These are phyloP conservation scores for Aphidoletes aphidimyza DNA, from an alignment of 2,888 invertebrate species.

Conservation along the genomic window DNA sequence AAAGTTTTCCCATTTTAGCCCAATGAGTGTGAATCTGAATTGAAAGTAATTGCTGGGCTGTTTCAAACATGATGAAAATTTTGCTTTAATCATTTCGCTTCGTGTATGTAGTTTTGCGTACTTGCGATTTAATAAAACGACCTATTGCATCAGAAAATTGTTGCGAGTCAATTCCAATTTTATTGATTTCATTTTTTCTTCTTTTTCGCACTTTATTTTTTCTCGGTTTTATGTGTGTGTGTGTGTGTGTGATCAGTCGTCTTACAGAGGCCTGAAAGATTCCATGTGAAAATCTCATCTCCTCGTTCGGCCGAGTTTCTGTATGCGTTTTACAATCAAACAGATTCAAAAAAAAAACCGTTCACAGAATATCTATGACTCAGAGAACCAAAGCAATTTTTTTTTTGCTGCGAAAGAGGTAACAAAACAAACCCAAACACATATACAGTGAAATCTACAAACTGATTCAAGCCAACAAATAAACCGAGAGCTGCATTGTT, in stretches of 20 bases:
- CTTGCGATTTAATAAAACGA: background rate
- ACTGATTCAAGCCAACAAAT: too few species aligned
- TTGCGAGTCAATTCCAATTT: slow-evolving; percentile 7
- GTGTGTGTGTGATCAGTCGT: too few species aligned
- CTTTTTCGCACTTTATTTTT: background rate
- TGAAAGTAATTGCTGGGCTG: background rate
- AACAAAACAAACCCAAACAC: background rate
- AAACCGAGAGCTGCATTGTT: too few species aligned
- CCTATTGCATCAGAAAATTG: slow-evolving; percentile 41
- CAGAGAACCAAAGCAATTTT: background rate
- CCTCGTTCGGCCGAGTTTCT: too few species aligned
- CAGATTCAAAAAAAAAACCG: background rate
- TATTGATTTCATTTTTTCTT: background rate
- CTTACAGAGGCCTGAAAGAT: too few species aligned
- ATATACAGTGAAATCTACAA: background rate
- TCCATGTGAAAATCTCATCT: too few species aligned
- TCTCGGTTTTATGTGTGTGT: background rate
- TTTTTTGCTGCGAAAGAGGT: background rate
- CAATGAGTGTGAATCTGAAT: background rate
- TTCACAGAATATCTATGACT: background rate
- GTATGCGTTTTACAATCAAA: too few species aligned
- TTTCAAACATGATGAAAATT: background rate
- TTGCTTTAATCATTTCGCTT: background rate
- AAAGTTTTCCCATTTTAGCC: background rate
- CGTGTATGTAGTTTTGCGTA: background rate